Evolutionary conservation across 2,888 invertebrate species (phyloP), one percentile per base, ranked within the genome.

Genomic region (Matsumyia berberina): DNA sequence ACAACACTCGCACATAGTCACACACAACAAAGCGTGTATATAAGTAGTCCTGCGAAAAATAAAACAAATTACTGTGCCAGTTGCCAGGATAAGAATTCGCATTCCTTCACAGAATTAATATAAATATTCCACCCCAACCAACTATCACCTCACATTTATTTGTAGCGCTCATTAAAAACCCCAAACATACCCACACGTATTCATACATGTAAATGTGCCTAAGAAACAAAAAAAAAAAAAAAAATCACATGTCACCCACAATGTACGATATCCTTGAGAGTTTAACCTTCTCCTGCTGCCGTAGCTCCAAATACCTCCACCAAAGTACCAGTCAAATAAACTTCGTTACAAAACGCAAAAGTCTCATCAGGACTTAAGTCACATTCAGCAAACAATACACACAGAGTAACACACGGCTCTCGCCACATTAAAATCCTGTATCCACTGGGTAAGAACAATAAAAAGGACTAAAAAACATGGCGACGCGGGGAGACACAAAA

Each of bases 271-370:
- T 55, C 53, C 53, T 55, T 55, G 72, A 15, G 35, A 58, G 39
- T 67, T 6, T 49, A 58, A 58, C 74, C 57, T 66, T 55, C 42
- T n/a, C 17, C 44, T 15, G 9, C 44, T n/a, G 15, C 5, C 8
- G 33, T 17, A n/a, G 46, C 58, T 17, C 51, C 33, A 29, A 60
- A 49, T 24, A 42, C 35, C 57, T 24, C 24, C 19, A 24, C 46
- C 35, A 9, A 57, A 64, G 66, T 37, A 57, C 74, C 74, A 57
- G 62, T 66, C 74, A 31, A 76, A 76, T 58, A 67, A 76, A 76
- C 49, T 76, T 76, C 58, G 58, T 76, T 76, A 76, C 58, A 67
- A 58, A 67, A 67, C 76, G 57, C 76, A 58, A 67, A 76, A 67
- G 58, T 57, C 74, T 66, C 74, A 74, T 66, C 66, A 76, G 57